Evolutionary conservation across 2,888 invertebrate genomes (phyloP), one percentile per base, ranked within the genome.

Genomic region (Andrena marginata): DNA sequence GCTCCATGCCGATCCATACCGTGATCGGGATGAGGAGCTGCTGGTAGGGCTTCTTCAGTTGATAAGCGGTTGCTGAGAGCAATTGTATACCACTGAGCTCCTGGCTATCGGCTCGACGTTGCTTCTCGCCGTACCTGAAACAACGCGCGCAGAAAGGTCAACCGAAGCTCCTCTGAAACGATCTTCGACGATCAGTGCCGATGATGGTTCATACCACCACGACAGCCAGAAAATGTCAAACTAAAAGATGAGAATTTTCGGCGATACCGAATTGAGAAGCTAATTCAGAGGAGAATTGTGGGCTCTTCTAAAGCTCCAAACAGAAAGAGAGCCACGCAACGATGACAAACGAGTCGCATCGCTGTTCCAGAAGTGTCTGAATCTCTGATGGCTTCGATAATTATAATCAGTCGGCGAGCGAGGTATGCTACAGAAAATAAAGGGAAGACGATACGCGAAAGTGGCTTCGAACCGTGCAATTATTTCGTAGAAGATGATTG

Each of bases 1-100:
- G 99, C 93, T 99, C 99, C 96, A 99, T 97, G 77, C 99, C 99
- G 90, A 99, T 98, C 97, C 98, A 99, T 69, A 99, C 95, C 0
- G 99, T 99, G 84, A 99, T 97, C 0, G 99, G 99, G 85, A 99
- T 98, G 49, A 99, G 96, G 6, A 99, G 95, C 91, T 99, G 97
- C 92, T 99, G 99, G 92, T 98, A 97, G 0, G 97, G 97, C 93
- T 98, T 97, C 94, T 97, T 97, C 92, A 98, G 95, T 93, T 99
- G 99, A 93, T 97, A 97, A 80, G 97, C 97, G 0, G 99, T 99
- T 20, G 98, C 98, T 8, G 98, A 97, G 7, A 98, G 94, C 72
- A 98, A 95, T 93, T 97, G 97, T 89, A 97, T 96, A 10, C 97
- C 97, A 3, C 96, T 96, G 63, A 97, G 92, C 91, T 97, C 97